These are phyloP conservation scores for Polypterus bichir DNA, from an alignment of 2,113 vertebrate genomes.

Conservation along the genomic window DNA sequence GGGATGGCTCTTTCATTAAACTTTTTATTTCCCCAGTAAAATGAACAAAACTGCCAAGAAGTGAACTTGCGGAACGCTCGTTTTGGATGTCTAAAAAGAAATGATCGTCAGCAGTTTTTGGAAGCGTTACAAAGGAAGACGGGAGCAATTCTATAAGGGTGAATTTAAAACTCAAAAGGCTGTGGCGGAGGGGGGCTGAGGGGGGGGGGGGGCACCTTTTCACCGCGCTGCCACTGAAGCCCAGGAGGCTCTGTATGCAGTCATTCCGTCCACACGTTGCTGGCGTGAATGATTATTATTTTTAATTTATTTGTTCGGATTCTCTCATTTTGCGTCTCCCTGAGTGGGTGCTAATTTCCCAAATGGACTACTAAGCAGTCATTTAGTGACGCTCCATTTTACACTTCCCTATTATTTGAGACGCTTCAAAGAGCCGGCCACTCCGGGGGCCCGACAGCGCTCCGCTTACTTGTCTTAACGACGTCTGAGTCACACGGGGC, in stretches of 20 bases:
- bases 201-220: conserved; percentile 33
- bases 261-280: too few relatives aligned
- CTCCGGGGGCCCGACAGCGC: conserved; percentile 21
- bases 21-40: too few relatives aligned
- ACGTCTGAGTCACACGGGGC: conserved; percentile 26
- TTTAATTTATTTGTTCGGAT: too few relatives aligned
- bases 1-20: too few relatives aligned
- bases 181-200: neutral
- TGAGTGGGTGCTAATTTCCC: conserved; percentile 22
- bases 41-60: too few relatives aligned
- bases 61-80: too few relatives aligned
- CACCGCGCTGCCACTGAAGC: conserved; percentile 53
- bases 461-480: conserved; percentile 21
- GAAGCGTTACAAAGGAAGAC: too few relatives aligned
- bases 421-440: conserved; percentile 51
- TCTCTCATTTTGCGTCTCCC: neutral
- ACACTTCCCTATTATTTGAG: conserved; percentile 59
- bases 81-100: too few relatives aligned
- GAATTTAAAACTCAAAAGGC: conserved; percentile 10
- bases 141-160: too few relatives aligned
- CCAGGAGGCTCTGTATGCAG: conserved; percentile 29
- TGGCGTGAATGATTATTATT: too few relatives aligned
- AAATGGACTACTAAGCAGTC: conserved; percentile 46
- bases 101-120: too few relatives aligned
- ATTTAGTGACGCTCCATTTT: conserved; percentile 54